Percentiles rank a stretch among this genome's conserved stretches.
These are phyloP conservation scores for Holothuria leucospilota DNA, from an alignment of 53 echinoderm and acorn worm species.

Conservation along the genomic window DNA sequence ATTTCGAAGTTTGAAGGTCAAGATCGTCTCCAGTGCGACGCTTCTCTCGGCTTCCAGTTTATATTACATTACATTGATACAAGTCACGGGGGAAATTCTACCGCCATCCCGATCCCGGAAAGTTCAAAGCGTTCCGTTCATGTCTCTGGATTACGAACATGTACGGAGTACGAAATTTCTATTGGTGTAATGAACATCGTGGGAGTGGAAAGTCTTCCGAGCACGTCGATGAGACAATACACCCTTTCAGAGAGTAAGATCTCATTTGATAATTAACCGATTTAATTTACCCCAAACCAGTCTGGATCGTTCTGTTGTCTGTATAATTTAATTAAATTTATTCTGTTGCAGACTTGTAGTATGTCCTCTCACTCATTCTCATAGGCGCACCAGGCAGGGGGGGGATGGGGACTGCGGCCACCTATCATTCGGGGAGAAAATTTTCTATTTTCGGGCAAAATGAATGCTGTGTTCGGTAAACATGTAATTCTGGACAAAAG, in stretches of 20 bases:
- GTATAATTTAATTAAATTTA: too few species aligned
- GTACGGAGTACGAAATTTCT: conserved; percentile 5
- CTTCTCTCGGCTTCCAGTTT: neutral
- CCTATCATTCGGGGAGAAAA: too few species aligned
- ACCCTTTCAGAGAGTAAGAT: conserved; percentile 13
- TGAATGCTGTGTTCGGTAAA: too few species aligned
- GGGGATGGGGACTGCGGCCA: too few species aligned
- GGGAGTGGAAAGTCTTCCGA: neutral
- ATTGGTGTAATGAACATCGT: neutral
- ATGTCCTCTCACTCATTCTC: too few species aligned
- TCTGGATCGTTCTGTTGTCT: too few species aligned
- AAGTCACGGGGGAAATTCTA: neutral
- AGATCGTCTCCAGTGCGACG: neutral
- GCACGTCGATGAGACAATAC: neutral
- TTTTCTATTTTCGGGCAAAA: too few species aligned
- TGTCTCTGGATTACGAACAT: conserved; percentile 3
- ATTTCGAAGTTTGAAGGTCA: conserved; percentile 17
- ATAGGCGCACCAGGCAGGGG: too few species aligned
- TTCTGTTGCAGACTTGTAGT: too few species aligned
- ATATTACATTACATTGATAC: neutral
- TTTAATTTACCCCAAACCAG: too few species aligned
- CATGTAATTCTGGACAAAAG: too few species aligned
- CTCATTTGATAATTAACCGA: too few species aligned
- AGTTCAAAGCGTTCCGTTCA: conserved; percentile 4
- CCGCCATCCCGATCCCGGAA: neutral